phyloP scores from a whole-genome alignment of 2,113 vertebrate genomes.

The Reinhardtius hippoglossoides region DNA sequence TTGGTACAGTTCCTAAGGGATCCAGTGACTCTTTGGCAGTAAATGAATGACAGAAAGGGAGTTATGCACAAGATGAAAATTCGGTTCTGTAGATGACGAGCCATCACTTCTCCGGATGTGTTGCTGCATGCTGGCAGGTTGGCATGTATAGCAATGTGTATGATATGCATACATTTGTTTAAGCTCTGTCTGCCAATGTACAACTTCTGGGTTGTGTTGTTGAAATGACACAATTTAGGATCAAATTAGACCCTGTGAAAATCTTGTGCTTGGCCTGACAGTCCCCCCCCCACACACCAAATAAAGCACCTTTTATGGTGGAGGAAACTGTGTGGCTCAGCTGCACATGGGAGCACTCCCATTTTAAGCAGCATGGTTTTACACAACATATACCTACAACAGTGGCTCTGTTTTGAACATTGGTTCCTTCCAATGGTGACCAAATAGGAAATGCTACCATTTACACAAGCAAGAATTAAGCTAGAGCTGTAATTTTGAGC shows the following conservation, averaged over 20 bases:
- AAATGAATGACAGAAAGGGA: background rate
- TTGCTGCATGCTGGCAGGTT: conserved; percentile 27
- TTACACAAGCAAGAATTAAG: conserved; percentile 23
- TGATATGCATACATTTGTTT: conserved; percentile 23
- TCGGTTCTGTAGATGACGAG: conserved; percentile 4
- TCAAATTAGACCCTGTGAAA: conserved; percentile 70
- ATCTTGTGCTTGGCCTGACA: conserved; percentile 34
- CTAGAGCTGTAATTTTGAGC: conserved; percentile 12
- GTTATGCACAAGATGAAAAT: background rate
- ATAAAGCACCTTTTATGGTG: conserved; percentile 69
- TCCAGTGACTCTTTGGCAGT: background rate
- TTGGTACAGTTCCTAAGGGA: background rate
- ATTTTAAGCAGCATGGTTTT: conserved; percentile 53
- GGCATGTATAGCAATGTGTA: conserved; percentile 27
- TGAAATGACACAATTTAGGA: conserved; percentile 60
- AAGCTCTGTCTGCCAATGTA: background rate
- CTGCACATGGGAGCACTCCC: conserved; percentile 55
- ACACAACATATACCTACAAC: conserved; percentile 19
- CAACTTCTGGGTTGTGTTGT: conserved; percentile 35
- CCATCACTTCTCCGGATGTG: conserved; percentile 21
- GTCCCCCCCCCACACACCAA: conserved; percentile 46
- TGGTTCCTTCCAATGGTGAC: conserved; percentile 31
- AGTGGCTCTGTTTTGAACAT: conserved; percentile 15
- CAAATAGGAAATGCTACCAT: conserved; percentile 38
- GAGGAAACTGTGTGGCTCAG: conserved; percentile 43